Evolutionary conservation across 2,113 vertebrate species (phyloP), one percentile per base, ranked within the genome.

Genomic region (Picathartes gymnocephalus): DNA sequence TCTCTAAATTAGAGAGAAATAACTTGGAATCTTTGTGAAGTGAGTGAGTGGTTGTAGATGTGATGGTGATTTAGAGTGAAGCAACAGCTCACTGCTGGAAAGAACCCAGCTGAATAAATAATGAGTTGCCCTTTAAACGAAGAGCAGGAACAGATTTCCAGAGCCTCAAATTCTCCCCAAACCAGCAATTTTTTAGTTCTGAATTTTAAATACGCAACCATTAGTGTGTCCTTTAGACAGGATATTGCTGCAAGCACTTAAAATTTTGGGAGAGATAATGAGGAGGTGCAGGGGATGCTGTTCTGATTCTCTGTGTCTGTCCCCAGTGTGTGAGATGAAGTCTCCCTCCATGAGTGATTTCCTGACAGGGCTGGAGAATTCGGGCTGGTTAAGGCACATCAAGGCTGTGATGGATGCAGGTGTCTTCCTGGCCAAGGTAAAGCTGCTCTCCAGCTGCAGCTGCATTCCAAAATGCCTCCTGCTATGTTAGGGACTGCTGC

Each of bases 331-430:
- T 96, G 97, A 98, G 92, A 95, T 97, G 90, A 98, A 98, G 80
- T 97, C 97, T 65, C 97, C 98, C 27, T 98, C 98, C 9, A 98
- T 98, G 98, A 98, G 98, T 5, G 98, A 98, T 92, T 98, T 98
- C 95, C 97, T 99, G 80, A 98, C 98, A 5, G 97, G 98, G 51
- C 97, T 99, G 92, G 98, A 98, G 94, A 98, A 97, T 93, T 98
- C 98, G 1, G 98, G 98, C 30, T 99, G 98, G 98, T 45, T 98
- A 15, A 97, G 98, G 85, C 98, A 98, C 97, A 98, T 99, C 88
- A 98, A 98, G 98, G 96, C 98, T 86, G 95, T 98, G 62, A 98
- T 98, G 98, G 98, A 99, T 93, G 98, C 98, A 54, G 97, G 98
- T 7, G 94, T 98, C 86, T 98, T 98, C 80, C 97, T 98, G 54